Conservation (phyloP, 2,888 invertebrate genomes). For the Cantharis flavilabris region DNA sequence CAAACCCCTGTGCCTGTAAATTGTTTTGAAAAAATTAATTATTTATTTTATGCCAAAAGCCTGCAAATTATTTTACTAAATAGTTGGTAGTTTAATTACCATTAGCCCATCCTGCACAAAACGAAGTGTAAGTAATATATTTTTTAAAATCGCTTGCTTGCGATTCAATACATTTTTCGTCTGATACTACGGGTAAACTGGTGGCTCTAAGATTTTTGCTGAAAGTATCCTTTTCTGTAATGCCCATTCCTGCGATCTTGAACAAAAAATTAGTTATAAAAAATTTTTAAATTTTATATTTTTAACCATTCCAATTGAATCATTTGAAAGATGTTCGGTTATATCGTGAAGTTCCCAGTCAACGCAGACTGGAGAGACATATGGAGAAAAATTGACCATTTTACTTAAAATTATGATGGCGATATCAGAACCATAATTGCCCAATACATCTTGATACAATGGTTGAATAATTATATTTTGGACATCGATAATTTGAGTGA, state of each 20-base stretch:
- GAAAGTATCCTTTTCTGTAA: conserved; percentile 61
- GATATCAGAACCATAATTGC: conserved; percentile 63
- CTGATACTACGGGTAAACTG: conserved; percentile 59
- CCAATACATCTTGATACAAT: conserved; percentile 56
- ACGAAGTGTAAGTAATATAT: conserved; percentile 63
- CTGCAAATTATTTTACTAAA: background rate
- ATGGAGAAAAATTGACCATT: conserved; percentile 52
- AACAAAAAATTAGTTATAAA: background rate
- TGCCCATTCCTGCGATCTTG: conserved; percentile 64
- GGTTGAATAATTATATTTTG: conserved; percentile 54
- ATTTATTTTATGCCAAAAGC: background rate
- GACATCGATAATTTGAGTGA: conserved; percentile 50
- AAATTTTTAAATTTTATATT: background rate
- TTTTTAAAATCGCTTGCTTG: conserved; percentile 58
- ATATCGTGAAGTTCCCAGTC: conserved; percentile 50
- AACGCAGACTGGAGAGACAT: conserved; percentile 60
- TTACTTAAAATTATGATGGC: conserved; percentile 57
- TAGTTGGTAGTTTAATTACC: conserved; percentile 37
- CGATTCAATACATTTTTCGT: conserved; percentile 58
- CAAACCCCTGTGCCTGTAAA: conserved; percentile 60
- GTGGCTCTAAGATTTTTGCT: conserved; percentile 58
- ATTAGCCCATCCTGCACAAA: conserved; percentile 67
- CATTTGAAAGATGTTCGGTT: conserved; percentile 33
- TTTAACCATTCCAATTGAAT: conserved; percentile 40
- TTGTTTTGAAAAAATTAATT: background rate